Evolutionary conservation across 2,113 vertebrate genomes (phyloP), one percentile per base, ranked within the genome.

Genomic region (Forbesichthys papilliferus): DNA sequence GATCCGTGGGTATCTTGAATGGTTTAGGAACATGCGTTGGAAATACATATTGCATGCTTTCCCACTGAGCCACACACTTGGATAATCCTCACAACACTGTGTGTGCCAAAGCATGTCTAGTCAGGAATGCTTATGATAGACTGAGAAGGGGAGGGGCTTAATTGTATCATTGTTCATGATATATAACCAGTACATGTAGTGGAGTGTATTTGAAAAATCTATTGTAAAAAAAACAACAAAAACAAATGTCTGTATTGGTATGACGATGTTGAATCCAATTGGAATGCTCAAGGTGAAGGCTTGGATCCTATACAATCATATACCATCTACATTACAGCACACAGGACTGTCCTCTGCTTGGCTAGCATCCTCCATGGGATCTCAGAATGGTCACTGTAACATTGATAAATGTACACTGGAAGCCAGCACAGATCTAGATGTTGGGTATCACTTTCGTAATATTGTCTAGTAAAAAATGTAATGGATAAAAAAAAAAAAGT

Each of bases 1-100:
- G 54, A 48, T 48, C 13, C 16, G 18, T 59, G 34, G 63, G 48
- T 14, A 18, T 9, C 68, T 48, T 54, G 48, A 42, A 51, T 65
- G 55, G 47, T 71, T 62, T 69, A 59, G 49, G 69, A 66, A 74
- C 58, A 80, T 68, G 11, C 62, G 12, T 64, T 73, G 75, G 72
- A 73, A 70, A 73, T 70, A 63, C 80, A 69, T 74, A 76, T 70
- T 79, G 89, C 88, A 90, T 91, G 89, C 85, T 87, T 81, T 81
- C 76, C 27, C 70, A 63, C 63, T 68, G 60, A 69, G 73, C 67
- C 55, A 42, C 82, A 77, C 83, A 79, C 59, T 34, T 62, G n/a
- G 70, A 84, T 62, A 67, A 20, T 51, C 75, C 48, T 54, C 64
- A 9, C 63, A 58, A 73, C 11, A 55, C 42, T 69, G 68, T 58